Evolutionary conservation across 2,113 vertebrate genomes (phyloP), one percentile per base, ranked within the genome.

Genomic region (Catharus bicknelli): DNA sequence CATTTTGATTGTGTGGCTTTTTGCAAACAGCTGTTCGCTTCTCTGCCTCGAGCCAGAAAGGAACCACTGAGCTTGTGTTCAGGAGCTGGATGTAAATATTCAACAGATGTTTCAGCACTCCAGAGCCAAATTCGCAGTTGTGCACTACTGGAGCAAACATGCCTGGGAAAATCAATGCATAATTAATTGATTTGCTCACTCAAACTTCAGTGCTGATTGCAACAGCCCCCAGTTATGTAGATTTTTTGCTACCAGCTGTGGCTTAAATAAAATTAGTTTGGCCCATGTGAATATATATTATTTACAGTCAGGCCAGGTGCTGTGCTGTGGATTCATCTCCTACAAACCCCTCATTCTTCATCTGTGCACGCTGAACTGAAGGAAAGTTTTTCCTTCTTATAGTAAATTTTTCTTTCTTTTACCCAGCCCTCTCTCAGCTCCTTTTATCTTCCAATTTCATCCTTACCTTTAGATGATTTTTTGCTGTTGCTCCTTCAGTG

Each of bases 121-220:
- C 1, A 6, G 16, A 74, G 26, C 58, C 79, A 72, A 75, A 23
- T 21, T 16, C 18, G 2, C 80, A 45, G 73, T n/a, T 51, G 40
- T 53, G 50, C 57, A 5, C 61, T 26, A 3, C 17, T 58, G 51
- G 54, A 90, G 48, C 42, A 47, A 87, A 75, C 74, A 14, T 1
- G 62, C 57, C 25, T 36, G 67, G 32, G 59, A 66, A 94, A 88
- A 88, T 89, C 91, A 23, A 54, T 40, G 67, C 51, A 51, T 27
- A 90, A 93, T 84, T 86, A 75, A 90, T 57, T 48, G 84, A 76
- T 87, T 38, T 73, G 68, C 43, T 91, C 70, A 57, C 68, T 75
- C 79, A 21, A 73, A n/a, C 54, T 42, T 19, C 54, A 43, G 59
- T 9, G 48, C 70, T 80, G 67, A 58, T 80, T 72, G 62, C 38